Conservation (phyloP, 2,113 vertebrate species). For the Plecturocebus donacophilus region DNA sequence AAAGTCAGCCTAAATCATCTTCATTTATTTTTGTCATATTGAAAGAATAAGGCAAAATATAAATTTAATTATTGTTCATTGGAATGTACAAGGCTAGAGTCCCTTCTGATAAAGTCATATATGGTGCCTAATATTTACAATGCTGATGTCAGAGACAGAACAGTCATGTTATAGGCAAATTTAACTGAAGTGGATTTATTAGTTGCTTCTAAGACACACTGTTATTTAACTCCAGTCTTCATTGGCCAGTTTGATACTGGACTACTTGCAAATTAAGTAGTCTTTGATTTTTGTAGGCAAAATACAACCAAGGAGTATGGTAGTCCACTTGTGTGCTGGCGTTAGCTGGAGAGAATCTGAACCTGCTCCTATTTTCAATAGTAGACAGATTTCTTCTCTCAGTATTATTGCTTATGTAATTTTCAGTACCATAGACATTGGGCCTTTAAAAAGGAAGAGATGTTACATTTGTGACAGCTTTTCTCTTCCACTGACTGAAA, state of each 20-base stretch:
- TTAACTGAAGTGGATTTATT: neutral
- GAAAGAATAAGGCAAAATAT: conserved; percentile 13
- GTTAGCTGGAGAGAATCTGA: neutral
- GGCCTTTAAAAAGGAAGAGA: conserved; percentile 49
- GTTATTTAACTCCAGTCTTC: neutral
- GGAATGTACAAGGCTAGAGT: neutral
- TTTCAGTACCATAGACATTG: conserved; percentile 28
- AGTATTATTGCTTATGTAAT: neutral
- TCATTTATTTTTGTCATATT: neutral
- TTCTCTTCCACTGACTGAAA: conserved; percentile 50
- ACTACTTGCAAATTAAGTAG: neutral
- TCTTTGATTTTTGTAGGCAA: neutral
- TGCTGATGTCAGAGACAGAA: neutral
- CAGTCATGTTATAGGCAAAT: neutral
- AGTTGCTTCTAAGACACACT: neutral
- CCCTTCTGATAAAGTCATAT: neutral
- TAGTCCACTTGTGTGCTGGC: neutral
- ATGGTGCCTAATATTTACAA: neutral
- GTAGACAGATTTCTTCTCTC: conserved; percentile 41
- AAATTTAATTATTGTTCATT: neutral
- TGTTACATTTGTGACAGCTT: conserved; percentile 43
- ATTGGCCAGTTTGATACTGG: neutral
- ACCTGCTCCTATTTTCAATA: neutral
- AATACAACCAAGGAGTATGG: neutral
- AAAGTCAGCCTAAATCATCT: neutral